These are phyloP conservation scores for Aethina tumida DNA, from an alignment of 1,140 invertebrate species.

Conservation along the genomic window DNA sequence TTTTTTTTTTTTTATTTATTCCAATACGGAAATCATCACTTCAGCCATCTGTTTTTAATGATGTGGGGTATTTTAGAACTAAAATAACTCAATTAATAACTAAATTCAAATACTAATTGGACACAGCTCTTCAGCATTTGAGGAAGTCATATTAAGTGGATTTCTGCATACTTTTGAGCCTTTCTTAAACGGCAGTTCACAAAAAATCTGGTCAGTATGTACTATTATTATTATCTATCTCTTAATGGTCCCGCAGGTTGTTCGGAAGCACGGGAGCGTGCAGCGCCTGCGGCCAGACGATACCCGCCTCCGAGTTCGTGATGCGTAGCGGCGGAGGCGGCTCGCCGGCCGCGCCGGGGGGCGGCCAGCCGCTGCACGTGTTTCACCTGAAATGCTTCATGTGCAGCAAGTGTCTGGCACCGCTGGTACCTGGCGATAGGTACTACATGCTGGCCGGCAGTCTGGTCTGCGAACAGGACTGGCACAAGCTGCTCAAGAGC, in stretches of 20 bases:
- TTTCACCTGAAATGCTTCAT: slow-evolving; percentile 93
- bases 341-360: slow-evolving; percentile 28
- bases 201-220: too few species aligned
- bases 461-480: slow-evolving; percentile 85
- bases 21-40: too few species aligned
- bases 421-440: slow-evolving; percentile 78
- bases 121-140: too few species aligned
- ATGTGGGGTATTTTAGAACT: too few species aligned
- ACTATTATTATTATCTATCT: slow-evolving; percentile 23
- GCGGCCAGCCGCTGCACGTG: slow-evolving; percentile 46
- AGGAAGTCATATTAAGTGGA: too few species aligned
- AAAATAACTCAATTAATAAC: too few species aligned
- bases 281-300: slow-evolving; percentile 78
- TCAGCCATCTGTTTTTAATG: too few species aligned
- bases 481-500: slow-evolving; percentile 79
- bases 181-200: too few species aligned
- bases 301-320: slow-evolving; percentile 84
- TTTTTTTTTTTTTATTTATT: too few species aligned
- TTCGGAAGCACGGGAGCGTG: slow-evolving; percentile 80
- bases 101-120: too few species aligned
- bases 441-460: slow-evolving; percentile 78
- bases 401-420: slow-evolving; percentile 81
- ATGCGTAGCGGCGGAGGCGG: slow-evolving; percentile 50
- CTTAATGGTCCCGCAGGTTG: slow-evolving; percentile 53
- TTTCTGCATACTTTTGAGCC: too few species aligned